A percentile compares a stretch with the other conserved stretches of the same genome.
Evolutionary conservation across 2,113 vertebrate genomes (phyloP).

Genomic region (Fregata magnificens): DNA sequence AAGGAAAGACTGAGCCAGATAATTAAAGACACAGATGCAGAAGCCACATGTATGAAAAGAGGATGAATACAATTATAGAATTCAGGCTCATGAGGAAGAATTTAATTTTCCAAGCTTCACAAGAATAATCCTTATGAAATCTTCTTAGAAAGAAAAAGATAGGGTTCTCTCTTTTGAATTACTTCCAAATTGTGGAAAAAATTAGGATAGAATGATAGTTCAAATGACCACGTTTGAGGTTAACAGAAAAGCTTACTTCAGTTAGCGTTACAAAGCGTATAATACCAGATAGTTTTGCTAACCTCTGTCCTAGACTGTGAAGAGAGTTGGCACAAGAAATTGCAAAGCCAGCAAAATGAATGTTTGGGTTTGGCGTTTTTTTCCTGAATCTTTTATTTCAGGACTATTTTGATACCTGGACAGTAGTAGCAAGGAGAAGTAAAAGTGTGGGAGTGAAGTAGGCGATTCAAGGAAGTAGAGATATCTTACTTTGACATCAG

Average conservation of each 20-base stretch:
- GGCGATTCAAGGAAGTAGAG: background rate
- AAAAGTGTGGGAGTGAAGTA: background rate
- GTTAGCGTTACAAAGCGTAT: background rate
- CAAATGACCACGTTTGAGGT: background rate
- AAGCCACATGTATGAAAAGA: background rate
- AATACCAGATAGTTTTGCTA: background rate
- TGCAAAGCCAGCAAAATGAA: background rate
- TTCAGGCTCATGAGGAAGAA: background rate
- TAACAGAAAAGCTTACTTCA: background rate
- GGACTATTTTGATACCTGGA: background rate
- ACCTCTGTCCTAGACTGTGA: background rate
- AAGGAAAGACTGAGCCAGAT: background rate
- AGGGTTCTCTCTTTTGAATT: background rate
- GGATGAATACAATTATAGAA: background rate
- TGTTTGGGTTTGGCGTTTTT: accelerated
- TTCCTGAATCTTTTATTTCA: background rate
- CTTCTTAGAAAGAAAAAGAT: background rate
- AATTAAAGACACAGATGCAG: slow-evolving; percentile 4
- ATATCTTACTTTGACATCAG: background rate
- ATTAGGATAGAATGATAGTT: background rate
- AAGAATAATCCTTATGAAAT: background rate
- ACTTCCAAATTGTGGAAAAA: background rate
- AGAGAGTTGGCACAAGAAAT: background rate
- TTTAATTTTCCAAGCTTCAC: background rate
- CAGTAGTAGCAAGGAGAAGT: background rate